Evolutionary conservation across 2,113 vertebrate species (phyloP), one percentile per base, ranked within the genome.

Genomic region (Anoura caudifer): DNA sequence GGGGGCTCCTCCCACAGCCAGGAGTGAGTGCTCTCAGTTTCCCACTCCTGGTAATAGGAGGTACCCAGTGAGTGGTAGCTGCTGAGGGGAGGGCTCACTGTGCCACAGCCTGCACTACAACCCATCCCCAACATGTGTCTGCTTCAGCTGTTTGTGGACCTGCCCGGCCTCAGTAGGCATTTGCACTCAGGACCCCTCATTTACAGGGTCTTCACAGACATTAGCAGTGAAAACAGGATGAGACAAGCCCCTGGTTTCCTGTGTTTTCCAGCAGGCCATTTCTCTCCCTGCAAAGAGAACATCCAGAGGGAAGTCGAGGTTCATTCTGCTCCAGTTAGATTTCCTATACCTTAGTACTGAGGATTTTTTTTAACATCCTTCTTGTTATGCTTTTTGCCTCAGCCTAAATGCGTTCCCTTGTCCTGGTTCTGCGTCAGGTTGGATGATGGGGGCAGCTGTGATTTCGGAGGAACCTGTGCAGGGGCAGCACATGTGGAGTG

Each of bases 401-500:
- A 63, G 31, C 54, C 22, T 19, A 70, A 28, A 72, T 36, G 28
- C 0, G 54, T 26, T 38, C 16, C 45, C 45, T 93, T 81, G 50
- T 80, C 28, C 83, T 67, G 28, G 56, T 75, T 70, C 70, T 38
- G 26, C 67, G 54, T 20, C 28, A 52, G 4, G 14, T 22, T 56
- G 17, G 24, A 22, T 59, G 47, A 28, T 63, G 26, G 24, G 22
- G 54, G 20, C 31, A 15, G 2, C 33, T 52, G 10, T 15, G 92
- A 43, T 59, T 89, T 50, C n/a, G 54, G 63, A 43, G 17, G 31
- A 75, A 54, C 28, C 12, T 6, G 12, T 56, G 45, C 3, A 3
- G 2, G 28, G 33, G 0, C 12, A 15, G 22, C 4, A 9, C 3
- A 0, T 16, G 24, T 16, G 1, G 4, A 16, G 50, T 1, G 5